phyloP scores from a whole-genome alignment of 2,113 vertebrate species.

The Carettochelys insculpta region DNA sequence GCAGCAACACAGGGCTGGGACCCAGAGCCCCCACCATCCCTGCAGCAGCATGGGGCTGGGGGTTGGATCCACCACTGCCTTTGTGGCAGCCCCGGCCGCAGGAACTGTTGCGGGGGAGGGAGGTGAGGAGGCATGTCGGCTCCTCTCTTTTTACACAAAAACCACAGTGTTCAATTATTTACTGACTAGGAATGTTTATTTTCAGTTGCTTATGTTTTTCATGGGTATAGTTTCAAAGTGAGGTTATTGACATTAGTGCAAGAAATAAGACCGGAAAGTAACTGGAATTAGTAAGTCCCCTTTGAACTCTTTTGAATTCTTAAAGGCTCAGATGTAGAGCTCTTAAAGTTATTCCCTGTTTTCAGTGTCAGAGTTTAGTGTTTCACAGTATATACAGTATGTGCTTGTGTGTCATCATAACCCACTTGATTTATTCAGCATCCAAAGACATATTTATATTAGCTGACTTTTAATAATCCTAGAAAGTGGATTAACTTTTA shows the following conservation, averaged over 20 bases:
- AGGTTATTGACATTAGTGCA: neutral
- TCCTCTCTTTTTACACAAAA: too few species aligned
- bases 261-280: neutral
- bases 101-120: too few species aligned
- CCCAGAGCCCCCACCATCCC: too few species aligned
- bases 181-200: neutral
- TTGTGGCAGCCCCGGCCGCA: too few species aligned
- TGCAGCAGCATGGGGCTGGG: too few species aligned
- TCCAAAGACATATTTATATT: neutral
- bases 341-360: neutral
- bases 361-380: neutral
- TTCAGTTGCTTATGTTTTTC: neutral
- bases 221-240: rapidly evolving
- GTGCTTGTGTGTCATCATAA: rapidly evolving
- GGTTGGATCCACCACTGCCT: too few species aligned
- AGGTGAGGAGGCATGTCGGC: too few species aligned
- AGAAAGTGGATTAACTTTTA: neutral
- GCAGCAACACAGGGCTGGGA: too few species aligned
- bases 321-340: neutral
- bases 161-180: too few species aligned
- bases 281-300: neutral
- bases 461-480: neutral
- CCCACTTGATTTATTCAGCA: neutral
- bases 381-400: neutral
- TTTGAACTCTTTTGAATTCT: neutral